Evolutionary conservation across 37 sponge, comb jelly and placozoan genomes (phyloP).

Genomic region (Bolinopsis microptera): DNA sequence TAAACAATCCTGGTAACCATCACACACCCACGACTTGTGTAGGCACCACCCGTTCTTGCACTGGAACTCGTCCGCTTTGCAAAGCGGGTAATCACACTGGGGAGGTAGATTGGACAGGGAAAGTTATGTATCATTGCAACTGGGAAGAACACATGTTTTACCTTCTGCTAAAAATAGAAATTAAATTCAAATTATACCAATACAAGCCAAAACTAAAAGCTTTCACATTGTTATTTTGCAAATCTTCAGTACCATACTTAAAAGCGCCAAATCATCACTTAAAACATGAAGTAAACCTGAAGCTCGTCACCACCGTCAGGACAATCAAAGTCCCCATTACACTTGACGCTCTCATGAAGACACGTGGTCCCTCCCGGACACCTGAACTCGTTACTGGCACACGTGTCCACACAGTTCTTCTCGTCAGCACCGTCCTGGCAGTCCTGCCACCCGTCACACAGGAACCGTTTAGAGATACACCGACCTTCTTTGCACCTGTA

Average conservation of each 20-base stretch:
- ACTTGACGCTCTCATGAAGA: constrained; percentile 28
- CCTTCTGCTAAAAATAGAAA: no score
- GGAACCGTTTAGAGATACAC: not conserved
- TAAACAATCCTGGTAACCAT: constrained; percentile 17
- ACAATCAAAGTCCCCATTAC: constrained; percentile 19
- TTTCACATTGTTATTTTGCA: no score
- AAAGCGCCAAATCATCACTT: no score
- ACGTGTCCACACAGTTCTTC: constrained; percentile 6
- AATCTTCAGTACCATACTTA: no score
- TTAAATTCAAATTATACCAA: no score
- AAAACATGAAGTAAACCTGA: no score
- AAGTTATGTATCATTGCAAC: no score
- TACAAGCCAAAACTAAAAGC: no score
- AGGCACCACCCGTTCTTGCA: constrained; percentile 15
- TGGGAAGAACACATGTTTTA: no score
- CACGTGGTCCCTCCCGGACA: not conserved
- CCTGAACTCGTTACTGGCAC: not conserved
- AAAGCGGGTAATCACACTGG: constrained; percentile 17
- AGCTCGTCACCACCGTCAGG: constrained; percentile 27
- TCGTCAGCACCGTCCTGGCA: constrained; percentile 33
- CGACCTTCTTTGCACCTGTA: constrained; percentile 10
- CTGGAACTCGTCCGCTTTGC: constrained; percentile 27
- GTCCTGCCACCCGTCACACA: constrained; percentile 50
- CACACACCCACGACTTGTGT: constrained; percentile 19
- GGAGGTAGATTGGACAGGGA: no score